A percentile compares a stretch with the other conserved stretches of the same genome.
phyloP scores from a whole-genome alignment of 1,140 invertebrate species.

The Pristionchus pacificus region DNA sequence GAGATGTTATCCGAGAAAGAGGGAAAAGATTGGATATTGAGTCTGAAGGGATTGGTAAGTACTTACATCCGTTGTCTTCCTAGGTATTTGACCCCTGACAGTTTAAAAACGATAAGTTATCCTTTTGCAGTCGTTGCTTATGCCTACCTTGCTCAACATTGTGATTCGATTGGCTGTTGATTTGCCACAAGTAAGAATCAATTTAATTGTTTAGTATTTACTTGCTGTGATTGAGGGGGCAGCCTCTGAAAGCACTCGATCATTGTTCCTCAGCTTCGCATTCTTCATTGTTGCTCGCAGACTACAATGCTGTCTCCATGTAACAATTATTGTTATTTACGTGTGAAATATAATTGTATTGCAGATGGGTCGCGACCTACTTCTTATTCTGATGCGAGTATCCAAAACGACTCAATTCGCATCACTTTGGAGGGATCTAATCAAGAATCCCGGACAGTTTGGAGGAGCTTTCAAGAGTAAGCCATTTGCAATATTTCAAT shows the following conservation, averaged over 20 bases:
- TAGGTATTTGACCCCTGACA: too few relatives aligned
- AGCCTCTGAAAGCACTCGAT: neutral
- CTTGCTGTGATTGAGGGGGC: neutral
- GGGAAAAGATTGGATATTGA: neutral
- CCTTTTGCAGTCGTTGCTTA: neutral
- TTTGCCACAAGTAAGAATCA: neutral
- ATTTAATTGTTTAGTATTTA: neutral
- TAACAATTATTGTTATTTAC: neutral
- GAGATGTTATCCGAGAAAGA: neutral
- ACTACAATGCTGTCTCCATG: neutral
- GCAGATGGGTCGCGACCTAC: slow-evolving; percentile 10
- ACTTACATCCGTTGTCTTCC: too few relatives aligned
- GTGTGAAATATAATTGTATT: neutral
- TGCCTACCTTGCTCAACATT: neutral
- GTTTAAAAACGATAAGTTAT: too few relatives aligned
- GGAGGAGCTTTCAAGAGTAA: slow-evolving; percentile 1
- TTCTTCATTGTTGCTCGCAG: neutral
- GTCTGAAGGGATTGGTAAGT: too few relatives aligned
- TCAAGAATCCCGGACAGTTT: slow-evolving; percentile 6
- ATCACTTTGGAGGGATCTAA: slow-evolving; percentile 16
- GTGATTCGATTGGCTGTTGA: neutral
- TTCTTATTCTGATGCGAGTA: slow-evolving; percentile 9
- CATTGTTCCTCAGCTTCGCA: neutral
- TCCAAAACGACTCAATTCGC: neutral
- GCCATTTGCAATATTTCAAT: neutral